These are phyloP conservation scores for Sapajus apella DNA, from an alignment of 2,113 vertebrate genomes.

Conservation along the genomic window DNA sequence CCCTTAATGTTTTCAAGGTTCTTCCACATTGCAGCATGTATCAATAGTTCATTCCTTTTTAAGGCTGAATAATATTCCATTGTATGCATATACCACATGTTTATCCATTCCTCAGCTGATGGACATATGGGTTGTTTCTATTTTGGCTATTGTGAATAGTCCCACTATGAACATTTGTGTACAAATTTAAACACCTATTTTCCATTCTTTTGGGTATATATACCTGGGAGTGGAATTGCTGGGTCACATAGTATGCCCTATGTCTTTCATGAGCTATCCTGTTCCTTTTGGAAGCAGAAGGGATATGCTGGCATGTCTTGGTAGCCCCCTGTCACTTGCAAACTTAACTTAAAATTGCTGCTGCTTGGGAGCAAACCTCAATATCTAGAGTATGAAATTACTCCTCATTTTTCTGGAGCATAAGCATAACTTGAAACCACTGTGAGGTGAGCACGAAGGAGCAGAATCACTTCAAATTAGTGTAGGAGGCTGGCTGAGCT, in stretches of 20 bases:
- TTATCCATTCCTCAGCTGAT: not conserved
- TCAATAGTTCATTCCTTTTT: not conserved
- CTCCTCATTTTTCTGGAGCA: not conserved
- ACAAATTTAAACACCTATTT: not conserved
- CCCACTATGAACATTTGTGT: not conserved
- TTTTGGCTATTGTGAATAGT: not conserved
- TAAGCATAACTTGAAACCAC: not conserved
- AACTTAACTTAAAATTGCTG: not conserved
- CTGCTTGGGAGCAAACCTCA: not conserved
- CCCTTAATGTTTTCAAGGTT: not conserved
- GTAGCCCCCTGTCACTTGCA: not conserved
- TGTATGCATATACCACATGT: not conserved
- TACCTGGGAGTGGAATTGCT: not conserved
- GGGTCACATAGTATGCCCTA: fast-evolving
- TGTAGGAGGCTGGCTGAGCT: too few species aligned
- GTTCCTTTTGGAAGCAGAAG: not conserved
- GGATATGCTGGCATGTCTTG: not conserved
- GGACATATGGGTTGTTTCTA: not conserved
- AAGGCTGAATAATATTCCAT: not conserved
- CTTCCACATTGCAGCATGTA: not conserved
- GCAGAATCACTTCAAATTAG: not conserved
- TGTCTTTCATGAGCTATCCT: not conserved
- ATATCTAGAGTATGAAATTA: not conserved
- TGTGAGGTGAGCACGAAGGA: not conserved
- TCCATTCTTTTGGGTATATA: not conserved